phyloP scores from a whole-genome alignment of 1,140 invertebrate genomes.

The Luehdorfia chinensis region DNA sequence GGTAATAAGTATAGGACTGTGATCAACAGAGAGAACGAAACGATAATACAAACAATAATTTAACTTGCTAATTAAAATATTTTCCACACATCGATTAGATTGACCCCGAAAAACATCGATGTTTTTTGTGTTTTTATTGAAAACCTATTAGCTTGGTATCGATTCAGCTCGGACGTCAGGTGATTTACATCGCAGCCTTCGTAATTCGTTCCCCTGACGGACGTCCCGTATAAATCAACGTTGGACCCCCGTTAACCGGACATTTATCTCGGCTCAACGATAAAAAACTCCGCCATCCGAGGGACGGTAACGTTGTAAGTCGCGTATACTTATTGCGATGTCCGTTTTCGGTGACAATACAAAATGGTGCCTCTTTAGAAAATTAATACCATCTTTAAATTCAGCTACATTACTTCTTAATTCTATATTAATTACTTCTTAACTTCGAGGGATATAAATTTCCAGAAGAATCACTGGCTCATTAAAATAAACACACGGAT shows the following conservation, averaged over 20 bases:
- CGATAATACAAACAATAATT: no score
- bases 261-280: conserved; percentile 64
- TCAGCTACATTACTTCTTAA: no score
- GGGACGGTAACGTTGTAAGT: conserved; percentile 37
- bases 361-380: neutral
- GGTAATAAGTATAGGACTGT: no score
- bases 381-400: no score
- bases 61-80: no score
- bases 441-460: no score
- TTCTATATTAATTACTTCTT: no score
- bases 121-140: conserved; percentile 29
- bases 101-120: neutral
- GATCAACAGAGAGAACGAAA: no score
- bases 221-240: conserved; percentile 70
- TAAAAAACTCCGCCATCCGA: conserved; percentile 60
- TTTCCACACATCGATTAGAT: conserved; percentile 7
- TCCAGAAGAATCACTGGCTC: no score
- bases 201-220: conserved; percentile 70
- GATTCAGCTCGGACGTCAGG: conserved; percentile 45
- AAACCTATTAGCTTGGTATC: conserved; percentile 46
- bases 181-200: conserved; percentile 68
- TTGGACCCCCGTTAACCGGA: conserved; percentile 68
- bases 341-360: conserved; percentile 6
- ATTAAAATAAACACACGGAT: no score
- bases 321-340: conserved; percentile 15